These are phyloP conservation scores for Oegoconia quadripuncta DNA, from an alignment of 2,888 invertebrate species.

Conservation along the genomic window DNA sequence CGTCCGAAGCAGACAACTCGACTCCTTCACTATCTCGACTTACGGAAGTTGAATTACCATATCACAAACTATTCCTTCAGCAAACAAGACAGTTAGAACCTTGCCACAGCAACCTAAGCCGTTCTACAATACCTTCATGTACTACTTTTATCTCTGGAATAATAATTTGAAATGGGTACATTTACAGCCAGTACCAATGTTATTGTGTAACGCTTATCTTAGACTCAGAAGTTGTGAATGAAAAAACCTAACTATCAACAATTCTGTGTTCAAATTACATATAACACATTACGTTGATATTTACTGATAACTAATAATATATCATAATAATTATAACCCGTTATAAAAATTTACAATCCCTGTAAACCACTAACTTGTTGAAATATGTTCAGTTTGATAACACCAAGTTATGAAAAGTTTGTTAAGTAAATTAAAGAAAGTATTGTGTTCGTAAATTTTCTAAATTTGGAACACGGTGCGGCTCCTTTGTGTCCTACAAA, in stretches of 20 bases:
- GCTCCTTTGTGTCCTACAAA: conserved; percentile 48
- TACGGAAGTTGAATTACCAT: conserved; percentile 64
- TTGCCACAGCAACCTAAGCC: conserved; percentile 33
- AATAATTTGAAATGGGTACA: conserved; percentile 28
- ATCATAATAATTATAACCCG: no score
- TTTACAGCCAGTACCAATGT: conserved; percentile 20
- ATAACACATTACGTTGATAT: no score
- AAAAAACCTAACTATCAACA: conserved; percentile 30
- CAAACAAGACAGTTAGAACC: conserved; percentile 43
- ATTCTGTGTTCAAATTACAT: no score
- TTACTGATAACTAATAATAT: no score
- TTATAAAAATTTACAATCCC: background rate
- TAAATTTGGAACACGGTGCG: conserved; percentile 30
- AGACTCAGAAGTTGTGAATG: conserved; percentile 45
- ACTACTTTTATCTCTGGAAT: conserved; percentile 11
- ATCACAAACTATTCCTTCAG: conserved; percentile 57
- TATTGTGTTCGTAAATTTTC: conserved; percentile 3
- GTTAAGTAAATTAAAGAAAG: conserved; percentile 6
- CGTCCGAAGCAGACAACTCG: conserved; percentile 40
- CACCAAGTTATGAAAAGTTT: background rate
- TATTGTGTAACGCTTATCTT: conserved; percentile 38
- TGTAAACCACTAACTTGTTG: background rate
- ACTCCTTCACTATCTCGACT: conserved; percentile 49
- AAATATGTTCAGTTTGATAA: background rate
- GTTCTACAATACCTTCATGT: conserved; percentile 11